Base-by-base conservation (phyloP, 2,797 vertebrate genomes). In the Argya squamiceps region DNA sequence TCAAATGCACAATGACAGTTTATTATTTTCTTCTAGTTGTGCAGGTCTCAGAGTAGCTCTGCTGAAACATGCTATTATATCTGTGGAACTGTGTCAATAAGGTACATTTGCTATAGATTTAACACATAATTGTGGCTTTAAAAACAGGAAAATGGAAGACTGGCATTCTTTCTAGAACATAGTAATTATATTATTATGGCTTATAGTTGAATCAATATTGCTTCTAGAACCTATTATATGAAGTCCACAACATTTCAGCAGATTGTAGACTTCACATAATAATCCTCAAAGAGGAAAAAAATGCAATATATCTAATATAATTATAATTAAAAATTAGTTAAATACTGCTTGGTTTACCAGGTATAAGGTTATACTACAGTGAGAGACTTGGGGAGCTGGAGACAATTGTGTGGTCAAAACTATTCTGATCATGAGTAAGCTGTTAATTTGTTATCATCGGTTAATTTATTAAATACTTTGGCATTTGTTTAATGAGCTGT, bases 401-500 rank as follows among this genome's bases (percentile, higher is more conserved):
- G 60, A 82, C 93, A 96, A 93, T 88, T 89, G 26, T 70, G 56
- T 80, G 92, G 76, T 93, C 87, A 89, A 92, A 96, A 88, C 29
- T 50, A 16, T 92, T 96, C 60, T 92, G 69, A 94, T 96, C 59
- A 89, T 89, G 34, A 56, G 62, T 71, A 95, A 95, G 71, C 49
- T 89, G 26, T 63, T 96, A 79, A 94, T 88, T 94, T 92, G 86
- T 93, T 95, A 76, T 84, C 50, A 85, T 75, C 87, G 50, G 47
- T 91, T 82, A 85, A 93, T 88, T 92, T 74, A 84, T 94, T 92
- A 89, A 95, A 55, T 86, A 74, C 22, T 91, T 94, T 29, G 43
- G 36, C 56, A 75, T 63, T 89, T 90, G 64, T 90, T 97, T 96
- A 96, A 96, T 96, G 58, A 96, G n/a, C 82, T 95, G 49, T 91